Conservation (phyloP, 2,113 vertebrate genomes). For the Aphelocoma coerulescens region DNA sequence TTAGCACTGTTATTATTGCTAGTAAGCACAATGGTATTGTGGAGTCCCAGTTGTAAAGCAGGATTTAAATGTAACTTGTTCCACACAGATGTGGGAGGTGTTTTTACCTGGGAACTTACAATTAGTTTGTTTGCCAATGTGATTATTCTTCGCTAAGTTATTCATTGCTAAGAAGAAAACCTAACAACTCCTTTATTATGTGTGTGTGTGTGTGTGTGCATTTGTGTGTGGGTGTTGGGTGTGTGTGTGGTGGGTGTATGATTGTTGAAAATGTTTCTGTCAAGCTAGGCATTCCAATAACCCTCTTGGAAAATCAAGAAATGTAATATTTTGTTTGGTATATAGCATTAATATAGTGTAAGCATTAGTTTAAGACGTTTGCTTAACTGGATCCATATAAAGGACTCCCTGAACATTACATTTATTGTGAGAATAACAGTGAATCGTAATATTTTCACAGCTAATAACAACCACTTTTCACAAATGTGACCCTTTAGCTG, state of each 20-base stretch:
- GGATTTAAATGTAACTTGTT: neutral
- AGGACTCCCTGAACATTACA: neutral
- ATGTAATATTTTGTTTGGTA: neutral
- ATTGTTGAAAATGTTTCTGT: neutral
- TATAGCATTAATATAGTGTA: neutral
- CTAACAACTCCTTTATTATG: neutral
- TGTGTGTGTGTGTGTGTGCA: too few species aligned
- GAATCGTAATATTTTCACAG: neutral
- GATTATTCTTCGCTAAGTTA: neutral
- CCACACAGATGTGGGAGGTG: accelerated
- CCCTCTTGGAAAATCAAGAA: neutral
- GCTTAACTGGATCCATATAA: neutral
- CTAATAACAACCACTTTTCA: neutral
- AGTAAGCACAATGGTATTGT: neutral
- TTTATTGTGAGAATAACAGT: neutral
- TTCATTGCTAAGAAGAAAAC: neutral
- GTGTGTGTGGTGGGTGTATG: neutral
- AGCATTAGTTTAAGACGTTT: neutral
- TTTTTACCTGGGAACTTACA: neutral
- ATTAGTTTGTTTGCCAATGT: neutral
- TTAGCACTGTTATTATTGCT: neutral
- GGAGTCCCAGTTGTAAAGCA: neutral
- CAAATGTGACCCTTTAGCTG: neutral
- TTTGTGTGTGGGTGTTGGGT: neutral
- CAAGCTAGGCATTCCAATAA: neutral